Percentiles rank a stretch among this genome's conserved stretches.
These are phyloP conservation scores for Poecilia latipinna DNA, from an alignment of 2,113 vertebrate genomes.

Conservation along the genomic window DNA sequence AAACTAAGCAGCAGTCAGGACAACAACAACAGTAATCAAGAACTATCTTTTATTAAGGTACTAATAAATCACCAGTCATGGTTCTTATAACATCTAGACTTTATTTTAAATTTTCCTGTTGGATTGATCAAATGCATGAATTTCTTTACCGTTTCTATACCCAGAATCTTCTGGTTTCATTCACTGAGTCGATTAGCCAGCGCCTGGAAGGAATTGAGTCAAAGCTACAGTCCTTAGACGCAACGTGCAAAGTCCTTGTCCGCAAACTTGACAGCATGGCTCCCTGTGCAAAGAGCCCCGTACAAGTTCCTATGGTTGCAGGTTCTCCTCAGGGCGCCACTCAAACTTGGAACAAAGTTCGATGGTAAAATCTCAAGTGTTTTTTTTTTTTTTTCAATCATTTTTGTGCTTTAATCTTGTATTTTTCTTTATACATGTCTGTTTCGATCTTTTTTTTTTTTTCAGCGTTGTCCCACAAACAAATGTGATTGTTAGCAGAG, in stretches of 20 bases:
- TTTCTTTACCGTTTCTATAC: slow-evolving; percentile 19
- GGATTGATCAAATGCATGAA: background rate
- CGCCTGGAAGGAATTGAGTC: slow-evolving; percentile 95
- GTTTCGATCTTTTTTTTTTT: slow-evolving; percentile 46
- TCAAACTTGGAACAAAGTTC: slow-evolving; percentile 98
- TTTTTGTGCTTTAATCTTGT: background rate
- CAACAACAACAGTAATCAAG: slow-evolving; percentile 87
- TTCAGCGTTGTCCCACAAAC: slow-evolving; percentile 95
- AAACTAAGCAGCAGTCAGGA: slow-evolving; percentile 90
- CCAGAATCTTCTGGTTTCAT: slow-evolving; percentile 91
- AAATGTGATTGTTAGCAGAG: slow-evolving; percentile 95
- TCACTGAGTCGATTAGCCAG: slow-evolving; percentile 92
- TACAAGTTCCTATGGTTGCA: slow-evolving; percentile 98
- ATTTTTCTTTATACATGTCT: background rate
- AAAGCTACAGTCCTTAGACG: slow-evolving; percentile 91
- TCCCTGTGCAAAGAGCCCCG: slow-evolving; percentile 92
- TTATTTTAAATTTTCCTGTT: background rate
- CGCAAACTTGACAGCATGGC: slow-evolving; percentile 92
- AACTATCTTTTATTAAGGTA: slow-evolving; percentile 93
- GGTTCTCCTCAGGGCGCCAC: slow-evolving; percentile 97
- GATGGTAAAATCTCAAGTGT: slow-evolving; percentile 84
- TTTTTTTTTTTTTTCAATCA: background rate
- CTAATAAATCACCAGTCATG: too few relatives aligned
- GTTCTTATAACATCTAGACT: background rate
- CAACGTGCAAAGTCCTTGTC: slow-evolving; percentile 91